Percentiles rank a stretch among this genome's conserved stretches.
phyloP scores from a whole-genome alignment of 2,888 invertebrate genomes.

The Diadegma fenestrale region DNA sequence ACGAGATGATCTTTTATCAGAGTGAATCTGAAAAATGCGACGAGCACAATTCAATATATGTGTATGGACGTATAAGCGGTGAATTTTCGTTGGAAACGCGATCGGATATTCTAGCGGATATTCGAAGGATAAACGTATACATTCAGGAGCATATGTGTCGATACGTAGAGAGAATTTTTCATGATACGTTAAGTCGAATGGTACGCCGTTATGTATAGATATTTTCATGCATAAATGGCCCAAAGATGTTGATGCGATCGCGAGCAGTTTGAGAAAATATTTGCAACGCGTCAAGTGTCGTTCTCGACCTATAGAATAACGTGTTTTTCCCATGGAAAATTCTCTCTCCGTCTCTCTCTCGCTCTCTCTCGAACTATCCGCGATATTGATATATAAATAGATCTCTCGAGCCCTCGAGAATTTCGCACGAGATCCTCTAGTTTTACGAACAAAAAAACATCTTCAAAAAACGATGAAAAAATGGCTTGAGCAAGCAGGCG shows the following conservation, averaged over 20 bases:
- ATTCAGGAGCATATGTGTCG: background rate
- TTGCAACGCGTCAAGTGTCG: slow-evolving; percentile 63
- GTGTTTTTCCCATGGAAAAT: slow-evolving; percentile 57
- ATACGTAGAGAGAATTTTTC: slow-evolving; percentile 11
- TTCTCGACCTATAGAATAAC: slow-evolving; percentile 58
- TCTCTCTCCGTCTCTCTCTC: too few species aligned
- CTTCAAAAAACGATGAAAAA: slow-evolving; percentile 26
- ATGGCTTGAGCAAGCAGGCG: slow-evolving; percentile 70
- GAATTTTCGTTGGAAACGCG: slow-evolving; percentile 28
- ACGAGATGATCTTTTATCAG: slow-evolving; percentile 98
- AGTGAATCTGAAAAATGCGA: slow-evolving; percentile 90
- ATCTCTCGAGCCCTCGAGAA: slow-evolving; percentile 29
- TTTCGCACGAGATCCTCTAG: slow-evolving; percentile 54
- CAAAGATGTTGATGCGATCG: slow-evolving; percentile 47
- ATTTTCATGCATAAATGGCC: background rate
- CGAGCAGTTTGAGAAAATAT: slow-evolving; percentile 61
- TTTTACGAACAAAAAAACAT: slow-evolving; percentile 50
- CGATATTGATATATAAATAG: slow-evolving; percentile 24
- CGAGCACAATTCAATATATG: slow-evolving; percentile 20
- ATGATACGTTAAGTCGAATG: slow-evolving; percentile 29
- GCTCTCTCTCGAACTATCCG: slow-evolving; percentile 35
- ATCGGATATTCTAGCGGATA: slow-evolving; percentile 32
- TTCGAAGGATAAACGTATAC: slow-evolving; percentile 37
- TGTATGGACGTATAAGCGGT: background rate
- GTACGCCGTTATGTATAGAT: slow-evolving; percentile 5